Evolutionary conservation across 2,888 invertebrate genomes (phyloP), one percentile per base, ranked within the genome.

Genomic region (Listrodromus nycthemerus): DNA sequence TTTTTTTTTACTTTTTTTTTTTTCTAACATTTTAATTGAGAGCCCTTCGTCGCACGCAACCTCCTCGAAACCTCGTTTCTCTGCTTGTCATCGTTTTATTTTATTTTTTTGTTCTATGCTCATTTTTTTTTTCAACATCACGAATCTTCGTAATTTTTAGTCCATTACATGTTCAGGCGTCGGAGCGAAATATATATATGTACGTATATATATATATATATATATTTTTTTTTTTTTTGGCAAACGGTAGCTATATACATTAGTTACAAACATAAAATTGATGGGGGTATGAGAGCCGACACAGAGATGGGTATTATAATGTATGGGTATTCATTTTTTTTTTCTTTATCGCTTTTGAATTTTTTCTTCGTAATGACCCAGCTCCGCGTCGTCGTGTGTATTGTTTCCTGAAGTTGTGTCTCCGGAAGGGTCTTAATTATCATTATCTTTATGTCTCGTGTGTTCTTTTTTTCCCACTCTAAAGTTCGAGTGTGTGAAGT

Each of bases 401-500:
- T 78, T 55, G 67, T 73, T 83, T 67, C 55, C 50, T 69, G 45
- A 13, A 63, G 55, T 61, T 55, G 58, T 33, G 16, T 67, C 33
- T 30, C 74, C 67, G 48, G 58, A 74, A 16, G 58, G 67, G 8
- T 41, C 50, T 66, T 27, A 13, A 58, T 48, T 24, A 48, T 16
- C 50, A 75, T 55, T 37, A 24, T 69, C 70, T 30, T 74, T 45
- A 30, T n/a, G 33, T 65, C 24, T 19, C 16, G 41, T 70, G 19
- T 21, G 13, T 33, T 61, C 30, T n/a, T 78, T 48, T 70, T 52
- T 24, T 55, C 48, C 66, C 78, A 33, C 58, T 50, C 81, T 84
- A 86, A 71, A 79, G 82, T 74, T 86, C 87, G 83, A 87, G 85
- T 55, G 84, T 80, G 67, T 85, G 85, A 33, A 85, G 86, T 66